A percentile compares a stretch with the other conserved stretches of the same genome.
Evolutionary conservation across 2,113 vertebrate species (phyloP).

Genomic region (Gavialis gangeticus): DNA sequence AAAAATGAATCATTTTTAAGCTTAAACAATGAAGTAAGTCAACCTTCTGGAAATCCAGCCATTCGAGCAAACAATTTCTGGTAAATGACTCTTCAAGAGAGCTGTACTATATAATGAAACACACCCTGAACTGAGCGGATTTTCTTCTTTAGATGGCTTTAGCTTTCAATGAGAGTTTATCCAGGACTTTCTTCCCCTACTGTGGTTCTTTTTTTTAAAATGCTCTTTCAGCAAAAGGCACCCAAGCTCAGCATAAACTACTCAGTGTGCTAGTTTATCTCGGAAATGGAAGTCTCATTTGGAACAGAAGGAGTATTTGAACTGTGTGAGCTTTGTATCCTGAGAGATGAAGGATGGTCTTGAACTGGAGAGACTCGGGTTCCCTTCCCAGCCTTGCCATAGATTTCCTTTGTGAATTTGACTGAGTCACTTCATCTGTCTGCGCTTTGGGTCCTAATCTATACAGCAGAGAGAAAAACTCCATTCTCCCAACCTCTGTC

Average conservation of each 20-base stretch:
- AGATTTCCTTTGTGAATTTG: not conserved
- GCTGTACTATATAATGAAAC: not conserved
- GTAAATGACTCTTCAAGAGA: not conserved
- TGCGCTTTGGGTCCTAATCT: not conserved
- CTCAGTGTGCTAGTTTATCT: rapidly evolving
- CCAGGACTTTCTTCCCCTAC: rapidly evolving
- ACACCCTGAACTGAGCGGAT: not conserved
- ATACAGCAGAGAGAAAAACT: not conserved
- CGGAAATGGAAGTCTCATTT: rapidly evolving
- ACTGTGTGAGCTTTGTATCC: not conserved
- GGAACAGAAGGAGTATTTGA: not conserved
- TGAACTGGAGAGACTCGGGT: not conserved
- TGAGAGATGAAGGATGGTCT: not conserved
- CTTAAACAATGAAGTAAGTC: not conserved
- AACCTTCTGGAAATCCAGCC: not conserved
- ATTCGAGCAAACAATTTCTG: not conserved
- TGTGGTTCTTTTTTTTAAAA: not conserved
- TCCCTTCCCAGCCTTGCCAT: not conserved
- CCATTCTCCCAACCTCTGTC: not conserved
- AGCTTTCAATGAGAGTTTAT: not conserved
- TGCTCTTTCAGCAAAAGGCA: not conserved
- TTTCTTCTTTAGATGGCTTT: not conserved
- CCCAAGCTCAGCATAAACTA: not conserved
- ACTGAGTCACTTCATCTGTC: not conserved
- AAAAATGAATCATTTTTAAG: not conserved